Evolutionary conservation across 2,797 vertebrate species (phyloP).

Genomic region (Halcyon leucocephala): DNA sequence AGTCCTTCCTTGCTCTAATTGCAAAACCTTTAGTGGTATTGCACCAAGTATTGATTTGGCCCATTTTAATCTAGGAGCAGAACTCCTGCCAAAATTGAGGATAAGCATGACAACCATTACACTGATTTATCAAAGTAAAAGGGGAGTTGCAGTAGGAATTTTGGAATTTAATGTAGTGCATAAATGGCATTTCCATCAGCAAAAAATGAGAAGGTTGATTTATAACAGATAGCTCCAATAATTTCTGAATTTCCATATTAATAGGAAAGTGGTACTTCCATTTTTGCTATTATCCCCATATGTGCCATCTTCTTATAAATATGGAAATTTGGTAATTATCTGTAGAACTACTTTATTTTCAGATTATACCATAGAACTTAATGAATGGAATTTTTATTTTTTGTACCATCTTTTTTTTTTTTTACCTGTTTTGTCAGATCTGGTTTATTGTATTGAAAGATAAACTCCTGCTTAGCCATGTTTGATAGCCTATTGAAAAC

Average conservation of each 20-base stretch:
- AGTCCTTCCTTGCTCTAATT: not conserved
- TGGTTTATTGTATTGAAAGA: not conserved
- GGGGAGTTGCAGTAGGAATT: constrained; percentile 27
- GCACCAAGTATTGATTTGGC: not conserved
- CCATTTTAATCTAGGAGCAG: not conserved
- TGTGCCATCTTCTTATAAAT: constrained; percentile 64
- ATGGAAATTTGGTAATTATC: constrained; percentile 70
- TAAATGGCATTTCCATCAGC: constrained; percentile 59
- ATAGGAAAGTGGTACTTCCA: constrained; percentile 51
- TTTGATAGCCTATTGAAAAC: not conserved
- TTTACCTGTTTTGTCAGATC: not conserved
- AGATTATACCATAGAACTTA: not conserved
- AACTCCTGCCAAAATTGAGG: constrained; percentile 13
- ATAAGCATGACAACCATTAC: not conserved
- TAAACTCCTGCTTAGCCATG: not conserved
- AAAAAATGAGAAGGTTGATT: constrained; percentile 56
- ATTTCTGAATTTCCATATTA: constrained; percentile 73
- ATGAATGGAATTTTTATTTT: not conserved
- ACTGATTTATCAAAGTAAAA: constrained; percentile 36
- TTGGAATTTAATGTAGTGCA: constrained; percentile 21
- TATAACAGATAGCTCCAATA: constrained; percentile 60
- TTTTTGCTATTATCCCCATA: constrained; percentile 51
- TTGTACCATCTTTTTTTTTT: not conserved
- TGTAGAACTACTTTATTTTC: constrained; percentile 38
- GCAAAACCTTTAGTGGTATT: not conserved